Evolutionary conservation across 2,113 vertebrate species (phyloP).

Genomic region (Melanostigma gelatinosum): DNA sequence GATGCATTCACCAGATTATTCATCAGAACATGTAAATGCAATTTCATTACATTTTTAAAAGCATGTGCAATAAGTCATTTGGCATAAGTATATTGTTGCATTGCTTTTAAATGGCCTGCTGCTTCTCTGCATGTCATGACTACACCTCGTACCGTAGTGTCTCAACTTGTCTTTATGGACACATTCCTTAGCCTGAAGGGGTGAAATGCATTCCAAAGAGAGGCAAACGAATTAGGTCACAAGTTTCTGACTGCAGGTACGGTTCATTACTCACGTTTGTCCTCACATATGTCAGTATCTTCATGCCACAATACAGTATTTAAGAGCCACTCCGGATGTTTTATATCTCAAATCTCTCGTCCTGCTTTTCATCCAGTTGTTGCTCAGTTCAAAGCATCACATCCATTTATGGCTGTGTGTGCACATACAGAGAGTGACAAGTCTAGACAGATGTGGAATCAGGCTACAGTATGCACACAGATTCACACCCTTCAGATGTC

Average conservation of each 20-base stretch:
- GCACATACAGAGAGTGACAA: conserved; percentile 60
- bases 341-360: conserved; percentile 40
- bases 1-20: conserved; percentile 45
- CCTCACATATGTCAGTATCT: neutral
- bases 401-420: conserved; percentile 79
- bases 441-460: conserved; percentile 73
- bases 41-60: conserved; percentile 8
- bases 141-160: conserved; percentile 39
- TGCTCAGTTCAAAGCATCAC: conserved; percentile 44
- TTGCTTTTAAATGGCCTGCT: neutral
- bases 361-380: conserved; percentile 72
- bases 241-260: neutral
- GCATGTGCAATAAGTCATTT: neutral
- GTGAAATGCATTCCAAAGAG: conserved; percentile 38
- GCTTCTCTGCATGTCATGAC: conserved; percentile 11
- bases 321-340: neutral
- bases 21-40: neutral
- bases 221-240: neutral
- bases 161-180: conserved; percentile 67
- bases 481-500: conserved; percentile 50
- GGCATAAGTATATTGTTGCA: neutral
- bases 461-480: conserved; percentile 26
- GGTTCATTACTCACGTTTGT: neutral
- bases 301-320: neutral
- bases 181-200: conserved; percentile 78